Percentiles rank a stretch among this genome's conserved stretches.
Evolutionary conservation across 2,888 invertebrate genomes (phyloP).

Genomic region (Rhingia rostrata): DNA sequence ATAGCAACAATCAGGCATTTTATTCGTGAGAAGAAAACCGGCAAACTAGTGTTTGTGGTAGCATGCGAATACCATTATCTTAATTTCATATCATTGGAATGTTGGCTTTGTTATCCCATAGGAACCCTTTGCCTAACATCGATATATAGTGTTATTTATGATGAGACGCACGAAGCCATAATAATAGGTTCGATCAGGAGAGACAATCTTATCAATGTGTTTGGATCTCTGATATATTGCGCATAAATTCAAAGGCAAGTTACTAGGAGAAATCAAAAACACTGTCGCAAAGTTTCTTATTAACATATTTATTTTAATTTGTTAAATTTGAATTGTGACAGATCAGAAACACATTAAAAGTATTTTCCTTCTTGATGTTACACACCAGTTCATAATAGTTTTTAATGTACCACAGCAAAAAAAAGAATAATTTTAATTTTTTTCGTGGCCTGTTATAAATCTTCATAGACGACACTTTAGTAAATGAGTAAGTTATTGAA

Average conservation of each 20-base stretch:
- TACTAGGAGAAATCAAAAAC: slow-evolving; percentile 1
- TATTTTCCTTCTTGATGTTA: too few relatives aligned
- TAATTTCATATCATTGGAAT: slow-evolving; percentile 66
- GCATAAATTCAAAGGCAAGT: neutral
- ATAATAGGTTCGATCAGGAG: slow-evolving; percentile 53
- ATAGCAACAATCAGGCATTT: slow-evolving; percentile 39
- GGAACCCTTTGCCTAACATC: slow-evolving; percentile 9
- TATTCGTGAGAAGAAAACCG: slow-evolving; percentile 52
- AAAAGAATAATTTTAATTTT: too few relatives aligned
- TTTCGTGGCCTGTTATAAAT: too few relatives aligned
- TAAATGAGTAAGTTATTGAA: too few relatives aligned
- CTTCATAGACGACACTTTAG: too few relatives aligned
- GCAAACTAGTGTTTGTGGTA: slow-evolving; percentile 47
- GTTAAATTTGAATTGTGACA: neutral
- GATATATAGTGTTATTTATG: slow-evolving; percentile 47
- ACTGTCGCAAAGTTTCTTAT: slow-evolving; percentile 14
- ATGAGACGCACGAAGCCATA: slow-evolving; percentile 52
- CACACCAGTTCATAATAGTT: too few relatives aligned
- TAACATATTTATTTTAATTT: slow-evolving; percentile 37
- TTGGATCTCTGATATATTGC: neutral
- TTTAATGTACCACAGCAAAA: too few relatives aligned
- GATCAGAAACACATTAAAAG: too few relatives aligned
- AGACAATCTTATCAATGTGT: slow-evolving; percentile 12
- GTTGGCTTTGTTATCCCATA: slow-evolving; percentile 9
- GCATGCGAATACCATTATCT: slow-evolving; percentile 65